These are phyloP conservation scores for Xenus cinereus DNA, from an alignment of 2,113 vertebrate genomes.

Conservation along the genomic window DNA sequence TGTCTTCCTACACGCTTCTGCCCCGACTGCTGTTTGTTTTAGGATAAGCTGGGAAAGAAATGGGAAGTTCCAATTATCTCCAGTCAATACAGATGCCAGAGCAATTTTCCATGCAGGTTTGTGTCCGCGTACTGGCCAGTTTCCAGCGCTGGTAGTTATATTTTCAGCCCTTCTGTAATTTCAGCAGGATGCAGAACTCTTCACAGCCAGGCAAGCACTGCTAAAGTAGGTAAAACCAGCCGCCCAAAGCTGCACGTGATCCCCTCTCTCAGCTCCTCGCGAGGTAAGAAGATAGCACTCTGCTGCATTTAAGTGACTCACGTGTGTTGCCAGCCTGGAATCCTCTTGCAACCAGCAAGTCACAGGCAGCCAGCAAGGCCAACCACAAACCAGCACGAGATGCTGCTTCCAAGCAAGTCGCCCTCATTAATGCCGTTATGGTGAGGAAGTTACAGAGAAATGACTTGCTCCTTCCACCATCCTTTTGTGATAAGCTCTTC, in stretches of 20 bases:
- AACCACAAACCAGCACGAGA: background rate
- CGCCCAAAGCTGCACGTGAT: background rate
- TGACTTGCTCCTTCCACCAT: background rate
- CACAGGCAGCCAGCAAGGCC: background rate
- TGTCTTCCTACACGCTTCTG: background rate
- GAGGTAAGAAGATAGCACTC: background rate
- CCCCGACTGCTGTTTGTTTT: background rate
- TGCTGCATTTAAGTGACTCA: background rate
- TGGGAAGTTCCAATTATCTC: background rate
- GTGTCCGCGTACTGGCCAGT: background rate
- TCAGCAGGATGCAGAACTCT: conserved; percentile 2
- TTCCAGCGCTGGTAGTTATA: background rate
- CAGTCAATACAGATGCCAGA: background rate
- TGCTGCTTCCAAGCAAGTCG: rapidly evolving
- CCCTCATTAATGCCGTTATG: rapidly evolving
- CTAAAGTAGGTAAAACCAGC: background rate
- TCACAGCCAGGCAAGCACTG: background rate
- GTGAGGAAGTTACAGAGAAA: background rate
- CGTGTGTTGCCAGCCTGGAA: background rate
- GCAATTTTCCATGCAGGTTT: background rate
- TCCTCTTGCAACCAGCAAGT: background rate
- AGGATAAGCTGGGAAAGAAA: background rate
- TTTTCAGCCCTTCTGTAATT: conserved; percentile 53
- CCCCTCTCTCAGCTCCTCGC: background rate
- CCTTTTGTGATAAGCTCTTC: background rate